These are phyloP conservation scores for Idaea dimidiata DNA, from an alignment of 2,888 invertebrate species.

Conservation along the genomic window DNA sequence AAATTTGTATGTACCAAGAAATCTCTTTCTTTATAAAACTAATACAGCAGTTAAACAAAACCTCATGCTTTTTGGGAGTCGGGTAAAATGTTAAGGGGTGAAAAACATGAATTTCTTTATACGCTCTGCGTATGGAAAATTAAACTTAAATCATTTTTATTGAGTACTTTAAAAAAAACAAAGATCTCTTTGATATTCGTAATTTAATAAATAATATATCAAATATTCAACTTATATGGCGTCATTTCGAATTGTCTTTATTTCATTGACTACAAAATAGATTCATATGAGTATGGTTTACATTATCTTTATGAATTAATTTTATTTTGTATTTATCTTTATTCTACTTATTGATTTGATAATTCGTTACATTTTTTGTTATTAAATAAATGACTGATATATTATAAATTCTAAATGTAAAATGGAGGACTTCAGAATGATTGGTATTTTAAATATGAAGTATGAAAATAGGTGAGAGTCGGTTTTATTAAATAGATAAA, in stretches of 20 bases:
- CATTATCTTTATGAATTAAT: neutral
- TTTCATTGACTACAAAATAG: neutral
- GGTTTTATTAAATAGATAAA: neutral
- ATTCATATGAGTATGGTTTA: neutral
- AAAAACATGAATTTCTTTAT: no score
- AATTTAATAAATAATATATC: neutral
- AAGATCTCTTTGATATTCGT: no score
- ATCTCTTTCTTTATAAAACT: no score
- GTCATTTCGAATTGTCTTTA: neutral
- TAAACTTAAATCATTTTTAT: no score
- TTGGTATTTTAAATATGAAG: neutral
- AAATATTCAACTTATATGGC: neutral
- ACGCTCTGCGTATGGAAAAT: no score
- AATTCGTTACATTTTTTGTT: neutral
- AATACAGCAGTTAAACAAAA: no score
- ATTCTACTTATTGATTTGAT: neutral
- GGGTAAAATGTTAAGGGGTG: no score
- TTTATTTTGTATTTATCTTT: neutral
- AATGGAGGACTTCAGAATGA: neutral
- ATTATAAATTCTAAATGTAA: neutral
- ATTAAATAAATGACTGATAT: neutral
- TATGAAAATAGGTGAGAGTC: neutral
- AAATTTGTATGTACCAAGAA: neutral
- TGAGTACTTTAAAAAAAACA: no score
- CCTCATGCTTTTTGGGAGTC: no score